Percentiles rank a stretch among this genome's conserved stretches.
These are phyloP conservation scores for Apodemus sylvaticus DNA, from an alignment of 2,113 vertebrate genomes.

Conservation along the genomic window DNA sequence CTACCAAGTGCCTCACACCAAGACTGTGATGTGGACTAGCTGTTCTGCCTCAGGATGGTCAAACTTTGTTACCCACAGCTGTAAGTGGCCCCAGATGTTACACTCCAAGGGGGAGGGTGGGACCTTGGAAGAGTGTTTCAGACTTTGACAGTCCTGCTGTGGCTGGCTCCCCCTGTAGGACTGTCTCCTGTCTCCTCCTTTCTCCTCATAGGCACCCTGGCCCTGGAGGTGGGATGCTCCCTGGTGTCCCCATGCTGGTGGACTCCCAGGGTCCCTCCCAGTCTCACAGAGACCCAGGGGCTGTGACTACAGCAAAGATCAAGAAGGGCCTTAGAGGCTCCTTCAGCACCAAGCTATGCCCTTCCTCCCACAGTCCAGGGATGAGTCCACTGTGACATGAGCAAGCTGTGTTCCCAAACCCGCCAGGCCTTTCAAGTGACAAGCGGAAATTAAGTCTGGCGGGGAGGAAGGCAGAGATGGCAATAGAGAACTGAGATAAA, in stretches of 20 bases:
- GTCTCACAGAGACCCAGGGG: neutral
- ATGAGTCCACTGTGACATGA: neutral
- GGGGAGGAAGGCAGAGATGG: neutral
- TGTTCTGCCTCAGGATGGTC: neutral
- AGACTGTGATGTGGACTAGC: neutral
- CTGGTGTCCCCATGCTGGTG: neutral
- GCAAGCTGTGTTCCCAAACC: neutral
- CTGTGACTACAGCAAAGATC: neutral
- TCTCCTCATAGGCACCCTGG: neutral
- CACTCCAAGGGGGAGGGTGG: rapidly evolving
- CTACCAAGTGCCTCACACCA: too few relatives aligned
- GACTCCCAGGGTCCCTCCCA: neutral
- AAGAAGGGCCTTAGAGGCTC: neutral
- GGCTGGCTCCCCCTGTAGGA: too few relatives aligned
- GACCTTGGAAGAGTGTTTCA: neutral
- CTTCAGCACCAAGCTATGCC: neutral
- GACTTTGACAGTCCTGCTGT: neutral
- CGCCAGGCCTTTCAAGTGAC: neutral
- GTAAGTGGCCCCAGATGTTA: neutral
- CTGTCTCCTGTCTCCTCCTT: too few relatives aligned
- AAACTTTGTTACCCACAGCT: neutral
- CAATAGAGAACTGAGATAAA: neutral
- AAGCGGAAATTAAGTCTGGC: constrained; percentile 19
- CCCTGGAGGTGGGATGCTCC: neutral
- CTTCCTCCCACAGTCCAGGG: neutral